Evolutionary conservation across 92 coral and sea anemone species (phyloP).

Genomic region (Epizoanthus ramosus): DNA sequence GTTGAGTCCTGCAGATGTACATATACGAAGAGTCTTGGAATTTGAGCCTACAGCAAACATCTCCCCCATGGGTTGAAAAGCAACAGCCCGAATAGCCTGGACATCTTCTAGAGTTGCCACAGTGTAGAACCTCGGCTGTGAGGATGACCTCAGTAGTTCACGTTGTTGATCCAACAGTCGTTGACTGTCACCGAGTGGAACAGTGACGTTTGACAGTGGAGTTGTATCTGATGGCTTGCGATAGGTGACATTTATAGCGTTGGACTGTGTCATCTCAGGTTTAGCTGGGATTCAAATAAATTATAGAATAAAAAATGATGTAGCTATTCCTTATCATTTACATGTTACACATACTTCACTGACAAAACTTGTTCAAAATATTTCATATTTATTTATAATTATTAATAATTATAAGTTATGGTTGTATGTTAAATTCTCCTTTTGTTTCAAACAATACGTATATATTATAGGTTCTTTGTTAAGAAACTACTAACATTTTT

Average conservation of each 20-base stretch:
- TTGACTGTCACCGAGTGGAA: constrained; percentile 7
- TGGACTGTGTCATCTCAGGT: constrained; percentile 31
- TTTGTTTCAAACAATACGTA: too few species aligned
- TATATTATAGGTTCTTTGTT: too few species aligned
- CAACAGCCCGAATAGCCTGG: constrained; percentile 94
- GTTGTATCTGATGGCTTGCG: constrained; percentile 61
- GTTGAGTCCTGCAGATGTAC: constrained; percentile 69
- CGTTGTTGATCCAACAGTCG: constrained; percentile 54
- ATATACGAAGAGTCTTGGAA: constrained; percentile 85
- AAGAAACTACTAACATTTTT: too few species aligned
- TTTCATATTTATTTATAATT: too few species aligned
- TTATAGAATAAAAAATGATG: too few species aligned
- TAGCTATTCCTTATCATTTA: too few species aligned
- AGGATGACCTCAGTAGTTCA: constrained; percentile 48
- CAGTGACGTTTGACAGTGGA: constrained; percentile 47
- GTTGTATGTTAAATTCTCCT: too few species aligned
- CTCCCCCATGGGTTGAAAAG: constrained; percentile 90
- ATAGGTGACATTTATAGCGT: constrained; percentile 58
- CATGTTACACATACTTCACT: too few species aligned
- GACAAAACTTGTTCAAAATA: too few species aligned
- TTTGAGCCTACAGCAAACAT: constrained; percentile 93
- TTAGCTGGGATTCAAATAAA: not conserved
- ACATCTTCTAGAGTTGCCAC: constrained; percentile 86
- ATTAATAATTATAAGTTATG: too few species aligned
- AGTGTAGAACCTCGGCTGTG: constrained; percentile 69